phyloP scores from a whole-genome alignment of 2,113 vertebrate species.

The Varanus salvator region DNA sequence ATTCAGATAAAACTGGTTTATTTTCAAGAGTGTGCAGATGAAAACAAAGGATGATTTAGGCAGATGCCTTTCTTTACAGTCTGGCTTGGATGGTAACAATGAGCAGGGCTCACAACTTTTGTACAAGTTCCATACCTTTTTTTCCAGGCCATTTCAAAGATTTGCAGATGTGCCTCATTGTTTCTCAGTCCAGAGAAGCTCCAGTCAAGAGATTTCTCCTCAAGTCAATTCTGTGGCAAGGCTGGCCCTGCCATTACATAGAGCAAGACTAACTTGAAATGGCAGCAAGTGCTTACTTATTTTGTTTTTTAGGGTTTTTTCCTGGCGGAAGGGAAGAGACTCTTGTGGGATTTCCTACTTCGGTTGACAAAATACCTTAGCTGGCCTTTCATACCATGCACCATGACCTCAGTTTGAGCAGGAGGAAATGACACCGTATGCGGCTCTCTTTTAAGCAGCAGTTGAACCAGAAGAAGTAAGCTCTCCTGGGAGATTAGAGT shows the following conservation, averaged over 20 bases:
- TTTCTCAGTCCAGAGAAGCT: not conserved
- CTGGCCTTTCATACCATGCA: not conserved
- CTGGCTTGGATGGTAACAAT: not conserved
- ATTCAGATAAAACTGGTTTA: not conserved
- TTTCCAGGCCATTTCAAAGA: not conserved
- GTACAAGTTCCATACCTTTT: not conserved
- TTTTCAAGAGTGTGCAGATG: not conserved
- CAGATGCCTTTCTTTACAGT: not conserved
- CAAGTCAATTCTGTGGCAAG: too few relatives aligned
- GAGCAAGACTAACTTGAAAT: not conserved
- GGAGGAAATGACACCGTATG: not conserved
- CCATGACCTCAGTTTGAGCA: not conserved
- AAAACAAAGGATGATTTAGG: not conserved
- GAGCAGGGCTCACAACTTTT: not conserved
- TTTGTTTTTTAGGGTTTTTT: not conserved
- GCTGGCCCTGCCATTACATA: not conserved
- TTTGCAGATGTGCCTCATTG: not conserved
- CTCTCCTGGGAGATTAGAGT: not conserved
- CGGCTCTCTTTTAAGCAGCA: not conserved
- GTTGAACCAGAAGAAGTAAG: not conserved
- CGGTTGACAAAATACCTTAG: not conserved
- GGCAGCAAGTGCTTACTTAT: not conserved
- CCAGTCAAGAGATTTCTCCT: not conserved
- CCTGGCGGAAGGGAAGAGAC: not conserved
- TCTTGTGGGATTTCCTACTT: not conserved